Evolutionary conservation across 2,113 vertebrate genomes (phyloP).

Genomic region (Catagonus wagneri): DNA sequence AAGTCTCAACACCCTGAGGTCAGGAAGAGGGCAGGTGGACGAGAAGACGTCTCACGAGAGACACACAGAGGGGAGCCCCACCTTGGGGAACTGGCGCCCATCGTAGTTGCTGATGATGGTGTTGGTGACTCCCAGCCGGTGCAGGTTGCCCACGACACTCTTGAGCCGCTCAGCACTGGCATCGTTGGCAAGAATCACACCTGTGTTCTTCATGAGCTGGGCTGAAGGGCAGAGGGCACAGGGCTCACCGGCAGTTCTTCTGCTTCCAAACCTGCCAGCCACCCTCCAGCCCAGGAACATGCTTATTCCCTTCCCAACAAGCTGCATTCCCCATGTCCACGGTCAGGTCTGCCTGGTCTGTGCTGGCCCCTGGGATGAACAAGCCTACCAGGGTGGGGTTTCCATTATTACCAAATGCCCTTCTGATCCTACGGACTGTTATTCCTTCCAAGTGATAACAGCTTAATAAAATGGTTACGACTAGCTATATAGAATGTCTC

Average conservation of each 20-base stretch:
- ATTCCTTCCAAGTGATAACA: not conserved
- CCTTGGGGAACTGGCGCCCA: conserved; percentile 97
- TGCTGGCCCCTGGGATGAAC: not conserved
- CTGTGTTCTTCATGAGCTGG: conserved; percentile 99
- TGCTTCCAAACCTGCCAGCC: not conserved
- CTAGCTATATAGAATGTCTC: not conserved
- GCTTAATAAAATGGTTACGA: not conserved
- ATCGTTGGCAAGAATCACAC: conserved; percentile 96
- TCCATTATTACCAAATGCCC: not conserved
- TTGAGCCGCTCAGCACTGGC: conserved; percentile 93
- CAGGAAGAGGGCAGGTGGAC: not conserved
- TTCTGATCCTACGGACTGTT: not conserved
- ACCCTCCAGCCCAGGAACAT: not conserved
- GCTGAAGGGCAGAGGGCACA: conserved; percentile 84
- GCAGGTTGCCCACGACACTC: conserved; percentile 97
- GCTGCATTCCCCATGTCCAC: not conserved
- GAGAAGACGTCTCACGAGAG: not conserved
- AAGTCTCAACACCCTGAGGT: not conserved
- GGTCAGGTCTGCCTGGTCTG: not conserved
- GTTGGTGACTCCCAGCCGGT: conserved; percentile 97
- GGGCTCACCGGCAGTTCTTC: not conserved
- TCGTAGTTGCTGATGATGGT: conserved; percentile 94
- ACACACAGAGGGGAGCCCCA: conserved; percentile 63
- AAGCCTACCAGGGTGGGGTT: not conserved
- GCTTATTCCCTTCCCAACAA: not conserved